A percentile compares a stretch with the other conserved stretches of the same genome.
Evolutionary conservation across 2,888 invertebrate genomes (phyloP).

Genomic region (Aromia moschata): DNA sequence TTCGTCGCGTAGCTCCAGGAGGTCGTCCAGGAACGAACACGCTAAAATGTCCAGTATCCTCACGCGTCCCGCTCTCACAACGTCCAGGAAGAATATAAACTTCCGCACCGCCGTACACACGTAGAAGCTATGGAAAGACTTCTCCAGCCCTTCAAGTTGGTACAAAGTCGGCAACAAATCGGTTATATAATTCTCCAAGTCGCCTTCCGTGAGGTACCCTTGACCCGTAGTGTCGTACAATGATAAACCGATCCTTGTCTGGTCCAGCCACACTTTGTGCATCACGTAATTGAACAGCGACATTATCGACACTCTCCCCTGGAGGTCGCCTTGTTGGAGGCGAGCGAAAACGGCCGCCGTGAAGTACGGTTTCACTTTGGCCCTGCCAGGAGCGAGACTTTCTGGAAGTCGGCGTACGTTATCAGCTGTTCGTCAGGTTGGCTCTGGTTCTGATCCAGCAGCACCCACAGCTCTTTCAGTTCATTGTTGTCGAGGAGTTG

Average conservation of each 20-base stretch:
- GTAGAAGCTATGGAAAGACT: slow-evolving; percentile 95
- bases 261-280: slow-evolving; percentile 94
- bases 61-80: slow-evolving; percentile 85
- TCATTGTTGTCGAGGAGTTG: slow-evolving; percentile 89
- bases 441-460: slow-evolving; percentile 84
- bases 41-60: slow-evolving; percentile 90
- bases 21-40: slow-evolving; percentile 90
- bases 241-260: slow-evolving; percentile 92
- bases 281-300: slow-evolving; percentile 95
- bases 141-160: slow-evolving; percentile 88
- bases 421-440: slow-evolving; percentile 84
- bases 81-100: slow-evolving; percentile 96
- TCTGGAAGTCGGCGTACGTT: slow-evolving; percentile 85
- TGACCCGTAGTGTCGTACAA: slow-evolving; percentile 93
- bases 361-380: slow-evolving; percentile 73
- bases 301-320: slow-evolving; percentile 87
- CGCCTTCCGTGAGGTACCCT: slow-evolving; percentile 69
- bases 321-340: slow-evolving; percentile 84
- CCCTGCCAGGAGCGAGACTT: slow-evolving; percentile 79
- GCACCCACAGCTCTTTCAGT: slow-evolving; percentile 81
- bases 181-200: slow-evolving; percentile 93
- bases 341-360: slow-evolving; percentile 89
- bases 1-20: slow-evolving; percentile 73
- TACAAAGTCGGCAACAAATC: slow-evolving; percentile 93
- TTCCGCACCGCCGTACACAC: slow-evolving; percentile 95